Conservation (phyloP, 2,888 invertebrate species). For the Cacoxenus indagator region DNA sequence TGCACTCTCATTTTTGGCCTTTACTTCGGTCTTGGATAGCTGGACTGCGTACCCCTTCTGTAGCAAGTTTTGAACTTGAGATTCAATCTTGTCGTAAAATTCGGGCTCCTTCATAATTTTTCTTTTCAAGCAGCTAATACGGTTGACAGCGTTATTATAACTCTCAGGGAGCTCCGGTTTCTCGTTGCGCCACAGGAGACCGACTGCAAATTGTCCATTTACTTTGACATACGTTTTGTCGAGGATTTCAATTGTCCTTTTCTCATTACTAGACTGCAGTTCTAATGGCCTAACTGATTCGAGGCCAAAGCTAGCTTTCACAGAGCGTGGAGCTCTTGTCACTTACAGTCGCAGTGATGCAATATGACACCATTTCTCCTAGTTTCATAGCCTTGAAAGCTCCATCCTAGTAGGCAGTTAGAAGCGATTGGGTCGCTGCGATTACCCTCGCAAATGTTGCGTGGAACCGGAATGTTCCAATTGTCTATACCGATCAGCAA, state of each 20-base stretch:
- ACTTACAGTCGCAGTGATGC: not conserved
- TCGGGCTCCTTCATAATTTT: too few relatives aligned
- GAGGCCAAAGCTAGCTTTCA: not conserved
- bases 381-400: conserved; percentile 1
- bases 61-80: too few relatives aligned
- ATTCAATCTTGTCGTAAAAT: too few relatives aligned
- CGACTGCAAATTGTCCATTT: not conserved
- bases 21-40: not conserved
- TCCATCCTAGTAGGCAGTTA: conserved; percentile 9
- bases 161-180: not conserved
- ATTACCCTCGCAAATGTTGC: conserved; percentile 6
- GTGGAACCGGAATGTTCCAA: too few relatives aligned
- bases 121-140: too few relatives aligned
- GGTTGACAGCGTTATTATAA: not conserved
- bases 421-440: conserved; percentile 12
- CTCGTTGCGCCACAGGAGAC: conserved; percentile 9
- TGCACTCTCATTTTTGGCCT: not conserved
- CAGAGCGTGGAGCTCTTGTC: not conserved
- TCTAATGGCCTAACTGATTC: not conserved
- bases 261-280: conserved; percentile 4
- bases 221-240: conserved; percentile 2
- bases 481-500: too few relatives aligned
- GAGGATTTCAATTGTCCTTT: not conserved
- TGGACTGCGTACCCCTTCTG: too few relatives aligned
- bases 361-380: not conserved